Percentiles rank a stretch among this genome's conserved stretches.
Evolutionary conservation across 2,797 vertebrate genomes (phyloP).

Genomic region (Enteromius unitaeniatus): DNA sequence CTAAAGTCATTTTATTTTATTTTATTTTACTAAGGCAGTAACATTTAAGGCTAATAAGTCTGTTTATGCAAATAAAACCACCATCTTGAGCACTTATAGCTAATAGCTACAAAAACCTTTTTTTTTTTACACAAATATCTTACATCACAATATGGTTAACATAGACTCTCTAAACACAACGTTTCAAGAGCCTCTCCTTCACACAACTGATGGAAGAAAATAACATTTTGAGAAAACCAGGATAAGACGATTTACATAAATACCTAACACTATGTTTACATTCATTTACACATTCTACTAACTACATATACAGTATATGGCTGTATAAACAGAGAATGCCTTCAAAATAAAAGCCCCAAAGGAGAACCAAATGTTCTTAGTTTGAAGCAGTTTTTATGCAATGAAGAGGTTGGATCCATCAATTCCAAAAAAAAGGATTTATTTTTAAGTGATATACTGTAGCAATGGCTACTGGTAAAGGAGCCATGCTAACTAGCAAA

Average conservation of each 20-base stretch:
- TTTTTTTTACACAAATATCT: background rate
- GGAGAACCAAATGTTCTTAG: background rate
- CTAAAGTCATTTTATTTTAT: background rate
- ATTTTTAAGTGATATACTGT: background rate
- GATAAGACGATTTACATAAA: slow-evolving; percentile 34
- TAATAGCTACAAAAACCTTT: background rate
- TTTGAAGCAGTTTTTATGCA: background rate
- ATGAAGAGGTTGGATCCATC: background rate
- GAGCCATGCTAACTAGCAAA: background rate
- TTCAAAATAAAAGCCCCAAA: background rate
- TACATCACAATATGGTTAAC: background rate
- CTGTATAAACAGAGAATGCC: no score
- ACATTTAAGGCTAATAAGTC: background rate
- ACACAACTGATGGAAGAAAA: slow-evolving; percentile 16
- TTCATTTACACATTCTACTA: background rate
- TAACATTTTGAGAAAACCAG: slow-evolving; percentile 20
- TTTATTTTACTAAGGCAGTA: background rate
- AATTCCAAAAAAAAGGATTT: background rate
- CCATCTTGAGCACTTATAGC: background rate
- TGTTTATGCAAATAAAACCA: background rate
- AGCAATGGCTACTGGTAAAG: background rate
- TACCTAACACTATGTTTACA: background rate
- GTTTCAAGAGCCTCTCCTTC: background rate
- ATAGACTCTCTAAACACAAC: background rate
- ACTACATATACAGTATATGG: no score